These are phyloP conservation scores for Callithrix jacchus DNA, from an alignment of 2,113 vertebrate genomes.

Conservation along the genomic window DNA sequence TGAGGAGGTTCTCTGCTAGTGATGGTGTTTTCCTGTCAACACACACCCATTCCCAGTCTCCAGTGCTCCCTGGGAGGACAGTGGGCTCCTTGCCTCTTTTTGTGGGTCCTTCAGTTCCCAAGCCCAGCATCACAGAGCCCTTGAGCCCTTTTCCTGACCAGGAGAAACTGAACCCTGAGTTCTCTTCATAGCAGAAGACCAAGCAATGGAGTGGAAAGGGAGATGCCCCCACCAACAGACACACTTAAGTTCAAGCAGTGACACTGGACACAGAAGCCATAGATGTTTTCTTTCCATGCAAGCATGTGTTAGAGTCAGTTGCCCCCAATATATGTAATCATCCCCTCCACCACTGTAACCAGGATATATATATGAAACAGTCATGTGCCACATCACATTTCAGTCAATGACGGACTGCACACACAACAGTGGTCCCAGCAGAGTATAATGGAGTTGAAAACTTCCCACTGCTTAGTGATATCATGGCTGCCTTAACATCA, in stretches of 20 bases:
- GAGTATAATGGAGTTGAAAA: not conserved
- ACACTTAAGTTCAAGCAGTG: not conserved
- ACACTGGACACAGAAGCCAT: not conserved
- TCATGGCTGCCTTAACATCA: not conserved
- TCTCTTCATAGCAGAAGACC: not conserved
- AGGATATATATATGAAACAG: not conserved
- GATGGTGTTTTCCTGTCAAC: not conserved
- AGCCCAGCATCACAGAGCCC: not conserved
- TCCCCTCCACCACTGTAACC: no score
- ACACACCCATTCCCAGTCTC: rapidly evolving
- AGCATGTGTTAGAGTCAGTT: not conserved
- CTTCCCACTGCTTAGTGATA: not conserved
- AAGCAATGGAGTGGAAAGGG: not conserved
- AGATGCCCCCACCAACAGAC: not conserved
- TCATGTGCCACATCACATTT: not conserved
- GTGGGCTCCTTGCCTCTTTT: not conserved
- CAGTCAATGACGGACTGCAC: not conserved
- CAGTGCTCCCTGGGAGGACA: not conserved
- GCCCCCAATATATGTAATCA: not conserved
- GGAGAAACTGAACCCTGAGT: not conserved
- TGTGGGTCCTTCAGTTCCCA: not conserved
- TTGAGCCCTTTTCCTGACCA: not conserved
- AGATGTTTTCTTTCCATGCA: not conserved
- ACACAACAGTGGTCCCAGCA: not conserved
- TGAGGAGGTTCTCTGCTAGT: not conserved